Evolutionary conservation across 2,113 vertebrate species (phyloP).

Genomic region (Sula dactylatra): DNA sequence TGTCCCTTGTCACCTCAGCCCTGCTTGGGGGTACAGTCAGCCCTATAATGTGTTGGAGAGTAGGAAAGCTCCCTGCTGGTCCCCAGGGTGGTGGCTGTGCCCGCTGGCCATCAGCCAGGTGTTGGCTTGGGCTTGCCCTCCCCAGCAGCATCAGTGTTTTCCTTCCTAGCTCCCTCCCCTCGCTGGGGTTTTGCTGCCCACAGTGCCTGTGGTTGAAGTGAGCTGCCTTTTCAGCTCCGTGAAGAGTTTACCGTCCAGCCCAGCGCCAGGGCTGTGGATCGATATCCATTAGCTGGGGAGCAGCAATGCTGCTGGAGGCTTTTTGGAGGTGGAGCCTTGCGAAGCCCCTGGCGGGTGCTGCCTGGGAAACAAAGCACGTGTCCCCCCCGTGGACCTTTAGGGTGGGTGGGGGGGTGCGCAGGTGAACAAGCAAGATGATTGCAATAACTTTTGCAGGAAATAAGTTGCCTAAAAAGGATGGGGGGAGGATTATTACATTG

Average conservation of each 20-base stretch:
- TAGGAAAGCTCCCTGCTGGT: neutral
- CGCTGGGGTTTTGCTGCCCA: neutral
- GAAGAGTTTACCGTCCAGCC: neutral
- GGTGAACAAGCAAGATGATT: neutral
- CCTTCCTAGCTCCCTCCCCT: neutral
- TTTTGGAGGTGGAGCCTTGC: slow-evolving; percentile 26
- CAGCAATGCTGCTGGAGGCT: neutral
- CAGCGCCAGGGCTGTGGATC: slow-evolving; percentile 3
- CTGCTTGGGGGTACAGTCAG: neutral
- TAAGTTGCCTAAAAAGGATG: fast-evolving
- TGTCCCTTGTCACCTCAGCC: neutral
- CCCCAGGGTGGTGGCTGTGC: neutral
- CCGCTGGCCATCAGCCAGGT: neutral
- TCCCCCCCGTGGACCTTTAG: neutral
- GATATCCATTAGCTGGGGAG: slow-evolving; percentile 64
- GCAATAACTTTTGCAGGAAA: neutral
- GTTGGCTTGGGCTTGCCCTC: neutral
- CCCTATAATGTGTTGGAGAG: neutral
- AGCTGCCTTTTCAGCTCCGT: neutral
- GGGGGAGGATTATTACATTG: neutral
- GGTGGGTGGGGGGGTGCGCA: too few species aligned
- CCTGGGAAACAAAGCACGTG: neutral
- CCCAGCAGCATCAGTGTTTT: neutral
- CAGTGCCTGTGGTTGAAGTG: neutral
- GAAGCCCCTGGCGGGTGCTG: neutral